These are phyloP conservation scores for Lateolabrax maculatus DNA, from an alignment of 2,797 vertebrate genomes.

Conservation along the genomic window DNA sequence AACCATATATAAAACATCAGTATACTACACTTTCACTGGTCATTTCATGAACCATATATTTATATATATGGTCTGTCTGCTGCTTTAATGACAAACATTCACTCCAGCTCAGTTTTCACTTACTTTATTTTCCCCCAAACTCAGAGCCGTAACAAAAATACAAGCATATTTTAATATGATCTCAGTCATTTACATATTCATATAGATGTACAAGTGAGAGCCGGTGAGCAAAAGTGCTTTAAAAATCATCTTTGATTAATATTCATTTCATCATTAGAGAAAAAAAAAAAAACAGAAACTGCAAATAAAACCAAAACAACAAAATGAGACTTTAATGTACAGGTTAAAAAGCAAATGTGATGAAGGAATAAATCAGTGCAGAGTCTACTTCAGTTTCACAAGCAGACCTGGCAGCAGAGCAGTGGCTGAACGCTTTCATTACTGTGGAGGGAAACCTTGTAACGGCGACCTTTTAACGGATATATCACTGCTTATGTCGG, in stretches of 20 bases:
- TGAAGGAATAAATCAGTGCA: slow-evolving; percentile 31
- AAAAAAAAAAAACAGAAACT: slow-evolving; percentile 4
- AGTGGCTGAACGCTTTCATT: slow-evolving; percentile 16
- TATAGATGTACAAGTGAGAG: slow-evolving; percentile 78
- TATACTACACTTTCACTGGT: not conserved
- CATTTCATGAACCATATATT: too few species aligned
- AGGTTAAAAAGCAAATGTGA: slow-evolving; percentile 30
- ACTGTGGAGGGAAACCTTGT: slow-evolving; percentile 9
- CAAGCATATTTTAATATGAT: slow-evolving; percentile 69
- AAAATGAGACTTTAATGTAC: slow-evolving; percentile 1
- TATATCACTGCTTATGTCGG: not conserved
- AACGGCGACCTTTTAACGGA: slow-evolving; percentile 15
- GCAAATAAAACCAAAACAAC: not conserved
- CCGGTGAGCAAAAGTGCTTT: slow-evolving; percentile 79
- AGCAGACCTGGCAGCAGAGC: slow-evolving; percentile 29
- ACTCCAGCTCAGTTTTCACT: slow-evolving; percentile 46
- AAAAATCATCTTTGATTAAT: slow-evolving; percentile 74
- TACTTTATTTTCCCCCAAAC: slow-evolving; percentile 67
- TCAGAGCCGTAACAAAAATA: slow-evolving; percentile 76
- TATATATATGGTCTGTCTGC: not conserved
- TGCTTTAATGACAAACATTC: slow-evolving; percentile 19
- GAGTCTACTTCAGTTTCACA: slow-evolving; percentile 4
- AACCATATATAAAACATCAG: not conserved
- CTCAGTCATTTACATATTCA: slow-evolving; percentile 76
- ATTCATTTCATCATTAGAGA: slow-evolving; percentile 58